A percentile compares a stretch with the other conserved stretches of the same genome.
Evolutionary conservation across 2,113 vertebrate genomes (phyloP).

Genomic region (Thomomys bottae): DNA sequence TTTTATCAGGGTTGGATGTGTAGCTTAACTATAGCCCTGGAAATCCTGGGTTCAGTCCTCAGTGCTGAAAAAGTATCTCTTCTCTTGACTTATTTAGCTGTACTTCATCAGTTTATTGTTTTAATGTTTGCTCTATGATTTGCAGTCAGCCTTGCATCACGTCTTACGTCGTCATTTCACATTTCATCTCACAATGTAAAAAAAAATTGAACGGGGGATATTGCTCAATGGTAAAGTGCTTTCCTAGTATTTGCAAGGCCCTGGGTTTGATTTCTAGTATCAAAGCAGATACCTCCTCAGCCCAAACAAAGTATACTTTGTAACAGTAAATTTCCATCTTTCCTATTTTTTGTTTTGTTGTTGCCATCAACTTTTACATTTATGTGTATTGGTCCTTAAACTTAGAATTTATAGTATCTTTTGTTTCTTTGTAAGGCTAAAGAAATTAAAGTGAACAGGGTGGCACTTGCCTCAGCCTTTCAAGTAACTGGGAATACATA

Average conservation of each 20-base stretch:
- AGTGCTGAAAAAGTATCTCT: neutral
- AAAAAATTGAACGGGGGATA: no score
- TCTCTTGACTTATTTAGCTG: neutral
- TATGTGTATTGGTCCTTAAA: neutral
- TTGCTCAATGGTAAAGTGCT: no score
- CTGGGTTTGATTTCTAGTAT: no score
- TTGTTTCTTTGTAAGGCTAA: neutral
- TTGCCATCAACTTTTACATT: neutral
- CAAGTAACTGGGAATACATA: neutral
- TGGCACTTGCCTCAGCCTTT: neutral
- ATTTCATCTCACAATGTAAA: neutral
- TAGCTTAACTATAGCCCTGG: no score
- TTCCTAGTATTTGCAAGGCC: no score
- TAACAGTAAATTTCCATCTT: no score
- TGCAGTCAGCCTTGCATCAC: neutral
- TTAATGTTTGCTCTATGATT: neutral
- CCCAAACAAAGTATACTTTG: no score
- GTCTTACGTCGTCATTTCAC: neutral
- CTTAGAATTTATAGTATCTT: neutral
- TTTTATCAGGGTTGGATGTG: neutral
- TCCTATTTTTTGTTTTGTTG: neutral
- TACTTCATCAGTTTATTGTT: constrained; percentile 9
- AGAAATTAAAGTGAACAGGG: neutral
- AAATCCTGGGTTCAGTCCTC: no score
- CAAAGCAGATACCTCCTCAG: no score